A percentile compares a stretch with the other conserved stretches of the same genome.
phyloP scores from a whole-genome alignment of 2,888 invertebrate species.

The Leucoptera coffeella region DNA sequence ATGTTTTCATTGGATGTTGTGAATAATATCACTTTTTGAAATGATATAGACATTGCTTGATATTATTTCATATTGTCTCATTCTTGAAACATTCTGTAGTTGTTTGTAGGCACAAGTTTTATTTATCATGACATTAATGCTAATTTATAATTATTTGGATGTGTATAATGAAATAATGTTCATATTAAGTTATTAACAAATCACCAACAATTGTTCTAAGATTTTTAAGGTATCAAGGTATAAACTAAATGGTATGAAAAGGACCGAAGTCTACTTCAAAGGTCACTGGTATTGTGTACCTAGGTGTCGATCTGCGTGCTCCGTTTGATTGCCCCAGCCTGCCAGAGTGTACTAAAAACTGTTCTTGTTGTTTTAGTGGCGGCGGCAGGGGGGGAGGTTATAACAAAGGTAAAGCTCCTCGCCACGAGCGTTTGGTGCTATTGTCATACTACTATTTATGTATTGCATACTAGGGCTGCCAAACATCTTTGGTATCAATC shows the following conservation, averaged over 20 bases:
- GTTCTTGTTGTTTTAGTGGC: conserved; percentile 88
- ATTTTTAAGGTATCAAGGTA: conserved; percentile 44
- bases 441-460: conserved; percentile 53
- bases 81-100: no score
- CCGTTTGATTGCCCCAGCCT: conserved; percentile 48
- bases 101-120: no score
- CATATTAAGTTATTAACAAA: not conserved
- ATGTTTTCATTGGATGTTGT: not conserved
- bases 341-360: conserved; percentile 66
- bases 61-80: no score
- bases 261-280: conserved; percentile 43
- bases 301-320: conserved; percentile 52
- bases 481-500: no score
- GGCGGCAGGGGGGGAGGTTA: conserved; percentile 91
- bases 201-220: conserved; percentile 16
- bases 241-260: conserved; percentile 52
- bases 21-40: no score
- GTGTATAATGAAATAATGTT: conserved; percentile 25
- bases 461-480: conserved; percentile 47
- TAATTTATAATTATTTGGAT: no score
- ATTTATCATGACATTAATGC: no score
- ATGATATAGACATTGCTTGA: no score
- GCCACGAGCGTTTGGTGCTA: conserved; percentile 67
- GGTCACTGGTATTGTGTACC: conserved; percentile 45
- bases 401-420: conserved; percentile 94